Conservation (phyloP, 2,888 invertebrate genomes). For the Epirrhoe alternata region DNA sequence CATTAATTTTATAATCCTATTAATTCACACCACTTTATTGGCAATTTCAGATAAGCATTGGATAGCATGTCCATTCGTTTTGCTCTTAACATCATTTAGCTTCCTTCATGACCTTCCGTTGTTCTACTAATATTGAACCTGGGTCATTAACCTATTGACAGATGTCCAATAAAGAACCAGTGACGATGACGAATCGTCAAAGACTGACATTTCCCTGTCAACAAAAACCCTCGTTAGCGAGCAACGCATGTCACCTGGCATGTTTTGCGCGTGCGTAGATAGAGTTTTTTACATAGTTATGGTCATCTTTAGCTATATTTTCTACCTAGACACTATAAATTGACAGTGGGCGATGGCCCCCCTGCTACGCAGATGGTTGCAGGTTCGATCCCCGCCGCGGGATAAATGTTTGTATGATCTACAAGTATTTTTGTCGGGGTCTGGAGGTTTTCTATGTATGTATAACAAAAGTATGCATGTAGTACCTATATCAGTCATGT, state of each 20-base stretch:
- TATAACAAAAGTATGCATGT: too few relatives aligned
- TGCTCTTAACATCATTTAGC: background rate
- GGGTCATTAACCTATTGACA: background rate
- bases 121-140: background rate
- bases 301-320: too few relatives aligned
- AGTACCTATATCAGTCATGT: too few relatives aligned
- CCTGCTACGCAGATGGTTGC: too few relatives aligned
- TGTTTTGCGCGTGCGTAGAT: background rate
- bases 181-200: background rate
- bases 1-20: slow-evolving; percentile 1
- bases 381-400: too few relatives aligned
- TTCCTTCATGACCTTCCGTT: background rate
- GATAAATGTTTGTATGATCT: too few relatives aligned
- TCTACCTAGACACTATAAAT: too few relatives aligned
- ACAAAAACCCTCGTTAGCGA: slow-evolving; percentile 3
- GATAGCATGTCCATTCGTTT: background rate
- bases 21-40: background rate
- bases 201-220: slow-evolving; percentile 1
- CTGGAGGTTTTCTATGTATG: too few relatives aligned
- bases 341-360: too few relatives aligned
- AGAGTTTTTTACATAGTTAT: background rate
- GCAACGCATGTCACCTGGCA: background rate
- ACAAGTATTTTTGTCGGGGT: too few relatives aligned
- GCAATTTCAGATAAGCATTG: background rate
- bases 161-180: background rate